phyloP scores from a whole-genome alignment of 2,797 vertebrate species.

The Anisognathus igniventris region DNA sequence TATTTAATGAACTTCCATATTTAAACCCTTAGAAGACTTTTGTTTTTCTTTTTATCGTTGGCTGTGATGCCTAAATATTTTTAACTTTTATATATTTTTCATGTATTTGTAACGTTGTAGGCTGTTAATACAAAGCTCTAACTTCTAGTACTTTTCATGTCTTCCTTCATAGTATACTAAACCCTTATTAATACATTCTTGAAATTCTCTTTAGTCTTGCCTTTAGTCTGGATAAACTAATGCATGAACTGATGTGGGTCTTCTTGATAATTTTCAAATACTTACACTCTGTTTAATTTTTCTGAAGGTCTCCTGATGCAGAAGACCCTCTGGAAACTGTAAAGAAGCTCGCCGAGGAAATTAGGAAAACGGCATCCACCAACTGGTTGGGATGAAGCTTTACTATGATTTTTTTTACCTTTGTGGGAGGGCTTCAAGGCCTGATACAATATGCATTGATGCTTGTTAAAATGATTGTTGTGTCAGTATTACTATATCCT shows the following conservation, averaged over 20 bases:
- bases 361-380: background rate
- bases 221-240: background rate
- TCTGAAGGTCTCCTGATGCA: background rate
- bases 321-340: background rate
- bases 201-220: background rate
- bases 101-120: background rate
- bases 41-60: background rate
- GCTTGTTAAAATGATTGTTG: background rate
- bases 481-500: background rate
- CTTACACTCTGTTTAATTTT: background rate
- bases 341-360: accelerated
- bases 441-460: background rate
- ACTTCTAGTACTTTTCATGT: background rate
- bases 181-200: background rate
- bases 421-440: background rate
- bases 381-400: background rate
- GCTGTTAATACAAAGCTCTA: background rate
- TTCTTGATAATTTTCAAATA: background rate
- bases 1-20: background rate
- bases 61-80: background rate
- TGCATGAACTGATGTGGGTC: background rate
- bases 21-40: background rate
- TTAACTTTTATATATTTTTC: background rate
- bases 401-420: background rate
- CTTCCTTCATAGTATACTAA: background rate